These are phyloP conservation scores for Stichodactyla mertensii DNA, from an alignment of 64 coral and sea anemone species.

Conservation along the genomic window DNA sequence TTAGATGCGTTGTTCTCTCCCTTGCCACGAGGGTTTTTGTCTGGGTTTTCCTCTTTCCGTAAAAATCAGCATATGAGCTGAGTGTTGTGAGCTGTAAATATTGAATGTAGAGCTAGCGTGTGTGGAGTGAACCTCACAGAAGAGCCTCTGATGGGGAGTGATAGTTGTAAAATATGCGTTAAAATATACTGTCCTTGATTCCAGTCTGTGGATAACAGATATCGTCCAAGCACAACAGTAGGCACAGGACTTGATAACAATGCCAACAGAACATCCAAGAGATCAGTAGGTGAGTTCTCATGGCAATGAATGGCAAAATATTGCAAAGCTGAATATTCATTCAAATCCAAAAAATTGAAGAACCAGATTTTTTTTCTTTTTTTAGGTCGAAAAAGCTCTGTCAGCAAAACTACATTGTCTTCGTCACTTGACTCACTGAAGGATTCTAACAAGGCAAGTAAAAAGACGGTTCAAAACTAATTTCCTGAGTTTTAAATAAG, in stretches of 20 bases:
- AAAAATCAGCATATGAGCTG: too few species aligned
- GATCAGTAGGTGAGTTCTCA: not conserved
- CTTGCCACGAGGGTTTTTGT: too few species aligned
- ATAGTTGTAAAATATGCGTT: not conserved
- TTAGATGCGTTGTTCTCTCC: too few species aligned
- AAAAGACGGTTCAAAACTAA: not conserved
- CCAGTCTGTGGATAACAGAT: not conserved
- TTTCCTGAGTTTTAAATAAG: too few species aligned
- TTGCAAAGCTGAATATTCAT: too few species aligned
- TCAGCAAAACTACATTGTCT: not conserved
- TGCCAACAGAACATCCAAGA: not conserved
- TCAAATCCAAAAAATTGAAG: too few species aligned
- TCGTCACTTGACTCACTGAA: conserved; percentile 9
- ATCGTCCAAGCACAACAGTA: not conserved
- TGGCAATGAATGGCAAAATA: too few species aligned
- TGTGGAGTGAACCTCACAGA: too few species aligned
- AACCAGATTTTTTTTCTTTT: not conserved
- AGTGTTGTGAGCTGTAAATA: too few species aligned
- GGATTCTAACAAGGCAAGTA: not conserved
- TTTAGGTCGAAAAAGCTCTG: not conserved
- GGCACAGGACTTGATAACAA: not conserved
- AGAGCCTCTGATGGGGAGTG: too few species aligned
- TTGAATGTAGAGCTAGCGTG: too few species aligned
- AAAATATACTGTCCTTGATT: not conserved
- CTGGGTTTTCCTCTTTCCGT: too few species aligned